These are phyloP conservation scores for Sander lucioperca DNA, from an alignment of 2,113 vertebrate genomes.

Conservation along the genomic window DNA sequence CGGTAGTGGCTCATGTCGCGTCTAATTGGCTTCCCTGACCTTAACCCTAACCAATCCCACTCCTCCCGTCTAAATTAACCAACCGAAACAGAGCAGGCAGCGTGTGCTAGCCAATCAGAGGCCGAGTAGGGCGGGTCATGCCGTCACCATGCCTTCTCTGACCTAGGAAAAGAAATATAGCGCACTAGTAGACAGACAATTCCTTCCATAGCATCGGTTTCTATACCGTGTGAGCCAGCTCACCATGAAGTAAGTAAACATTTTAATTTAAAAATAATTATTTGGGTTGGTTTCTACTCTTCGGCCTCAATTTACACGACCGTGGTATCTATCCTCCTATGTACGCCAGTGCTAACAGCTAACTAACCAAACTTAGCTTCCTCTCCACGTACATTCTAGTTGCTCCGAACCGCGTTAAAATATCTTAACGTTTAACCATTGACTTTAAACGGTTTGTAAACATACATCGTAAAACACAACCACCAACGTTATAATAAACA, in stretches of 20 bases:
- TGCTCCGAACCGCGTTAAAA: not conserved
- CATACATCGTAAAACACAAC: rapidly evolving
- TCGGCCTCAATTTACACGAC: rapidly evolving
- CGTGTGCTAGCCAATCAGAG: too few species aligned
- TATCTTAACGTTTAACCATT: not conserved
- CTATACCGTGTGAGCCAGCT: rapidly evolving
- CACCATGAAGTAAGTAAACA: slow-evolving; percentile 77
- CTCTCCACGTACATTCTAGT: rapidly evolving
- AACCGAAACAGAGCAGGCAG: too few species aligned
- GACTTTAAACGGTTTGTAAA: not conserved
- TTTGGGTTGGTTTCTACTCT: rapidly evolving
- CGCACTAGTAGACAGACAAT: not conserved
- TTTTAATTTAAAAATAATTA: not conserved
- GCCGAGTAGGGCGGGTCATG: too few species aligned
- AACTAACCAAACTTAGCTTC: too few species aligned
- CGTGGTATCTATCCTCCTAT: rapidly evolving
- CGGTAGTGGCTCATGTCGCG: slow-evolving; percentile 40
- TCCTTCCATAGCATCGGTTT: not conserved
- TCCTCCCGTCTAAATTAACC: too few species aligned
- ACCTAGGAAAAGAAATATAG: too few species aligned
- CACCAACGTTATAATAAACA: rapidly evolving
- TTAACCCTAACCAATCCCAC: too few species aligned
- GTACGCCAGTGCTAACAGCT: not conserved
- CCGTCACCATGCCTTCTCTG: too few species aligned
- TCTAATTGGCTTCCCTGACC: too few species aligned